phyloP scores from a whole-genome alignment of 2,797 vertebrate species.

The Cuniculus paca region DNA sequence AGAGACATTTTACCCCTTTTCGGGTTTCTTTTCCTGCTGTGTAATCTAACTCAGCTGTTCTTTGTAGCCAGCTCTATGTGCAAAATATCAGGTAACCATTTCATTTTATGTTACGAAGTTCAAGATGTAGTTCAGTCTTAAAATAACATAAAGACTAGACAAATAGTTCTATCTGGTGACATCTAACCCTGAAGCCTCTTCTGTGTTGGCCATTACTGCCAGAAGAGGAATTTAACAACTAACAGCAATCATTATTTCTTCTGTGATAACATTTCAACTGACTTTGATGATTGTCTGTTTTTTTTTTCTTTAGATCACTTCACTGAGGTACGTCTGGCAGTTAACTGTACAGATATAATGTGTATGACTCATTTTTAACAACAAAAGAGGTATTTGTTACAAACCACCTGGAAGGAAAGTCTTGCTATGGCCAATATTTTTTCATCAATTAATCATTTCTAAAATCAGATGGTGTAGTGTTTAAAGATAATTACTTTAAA shows the following conservation, averaged over 20 bases:
- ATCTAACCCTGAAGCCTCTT: neutral
- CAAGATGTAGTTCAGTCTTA: slow-evolving; percentile 42
- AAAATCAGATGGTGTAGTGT: neutral
- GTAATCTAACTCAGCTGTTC: neutral
- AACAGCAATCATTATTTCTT: neutral
- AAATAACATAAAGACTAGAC: slow-evolving; percentile 54
- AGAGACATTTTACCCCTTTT: neutral
- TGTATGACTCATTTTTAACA: neutral
- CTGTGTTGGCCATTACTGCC: neutral
- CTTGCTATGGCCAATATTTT: neutral
- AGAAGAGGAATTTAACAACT: neutral
- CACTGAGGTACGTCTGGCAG: neutral
- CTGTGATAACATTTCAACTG: neutral
- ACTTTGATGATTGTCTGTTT: neutral
- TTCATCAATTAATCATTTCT: neutral
- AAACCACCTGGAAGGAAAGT: neutral
- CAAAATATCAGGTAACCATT: slow-evolving; percentile 15
- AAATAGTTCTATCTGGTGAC: neutral
- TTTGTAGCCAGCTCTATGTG: slow-evolving; percentile 17
- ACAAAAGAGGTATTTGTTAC: neutral
- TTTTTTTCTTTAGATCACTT: neutral
- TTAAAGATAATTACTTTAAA: slow-evolving; percentile 24
- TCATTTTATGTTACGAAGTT: slow-evolving; percentile 32
- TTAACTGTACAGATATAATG: neutral
- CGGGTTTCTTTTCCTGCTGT: neutral